Evolutionary conservation across 2,113 vertebrate species (phyloP), one percentile per base, ranked within the genome.

Genomic region (Carlito syrichta): DNA sequence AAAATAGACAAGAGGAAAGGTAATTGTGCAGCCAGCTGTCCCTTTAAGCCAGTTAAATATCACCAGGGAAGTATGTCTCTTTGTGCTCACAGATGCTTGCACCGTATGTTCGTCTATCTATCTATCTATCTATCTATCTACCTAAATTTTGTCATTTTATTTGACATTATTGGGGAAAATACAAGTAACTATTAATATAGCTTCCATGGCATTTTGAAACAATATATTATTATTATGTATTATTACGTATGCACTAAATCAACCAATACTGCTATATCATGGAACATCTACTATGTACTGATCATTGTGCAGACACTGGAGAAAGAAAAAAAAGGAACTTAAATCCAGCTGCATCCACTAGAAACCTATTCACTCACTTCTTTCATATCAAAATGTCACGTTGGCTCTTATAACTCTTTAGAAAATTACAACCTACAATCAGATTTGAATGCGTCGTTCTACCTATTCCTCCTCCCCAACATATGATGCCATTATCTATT

Each of bases 31-130:
- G 74, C 84, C 45, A 27, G 12, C 50, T 81, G 22, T 91, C 48
- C 58, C 32, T 94, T 88, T 97, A 91, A 93, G 35, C 63, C 43
- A 76, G 30, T 32, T 84, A 93, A 96, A 77, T 77, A 12, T 73
- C 23, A 54, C 52, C 16, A 40, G 25, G 30, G 32, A n/a, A 84
- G 85, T 10, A 32, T 38, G 43, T 76, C 60, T 52, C 56, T 20
- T 50, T 54, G 12, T 58, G 74, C 9, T 81, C n/a, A 50, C 4
- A 13, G 19, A 27, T 16, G 35, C 25, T 69, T 84, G 43, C 1
- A 3, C 2, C 60, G 2, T 25, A n/a, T 68, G 30, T 58, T 77
- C 89, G 50, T 91, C 92, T 52, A 88, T 85, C 91, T 92, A 62
- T n/a, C n/a, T n/a, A n/a, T n/a, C n/a, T n/a, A n/a, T n/a, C n/a